Percentiles rank a stretch among this genome's conserved stretches.
Conservation (phyloP, 1,140 invertebrate genomes). For the Coenobita brevimanus region DNA sequence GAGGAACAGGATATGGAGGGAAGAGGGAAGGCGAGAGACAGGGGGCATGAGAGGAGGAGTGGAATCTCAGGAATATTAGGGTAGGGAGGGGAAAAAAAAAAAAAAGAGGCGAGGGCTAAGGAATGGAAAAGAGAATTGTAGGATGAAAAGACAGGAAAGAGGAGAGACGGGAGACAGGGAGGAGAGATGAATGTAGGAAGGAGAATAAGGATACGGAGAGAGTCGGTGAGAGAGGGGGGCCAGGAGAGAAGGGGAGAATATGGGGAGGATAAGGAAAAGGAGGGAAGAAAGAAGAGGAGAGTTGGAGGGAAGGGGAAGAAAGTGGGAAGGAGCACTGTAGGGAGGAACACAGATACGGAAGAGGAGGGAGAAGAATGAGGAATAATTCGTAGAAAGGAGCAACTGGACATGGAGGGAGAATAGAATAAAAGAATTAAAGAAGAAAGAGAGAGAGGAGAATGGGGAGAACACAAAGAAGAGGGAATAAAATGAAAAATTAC, state of each 20-base stretch:
- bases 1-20: neutral
- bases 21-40: neutral
- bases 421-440: neutral
- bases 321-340: too few relatives aligned
- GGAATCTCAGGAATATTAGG: neutral
- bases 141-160: neutral
- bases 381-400: neutral
- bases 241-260: neutral
- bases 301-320: neutral
- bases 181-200: too few relatives aligned
- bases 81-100: neutral
- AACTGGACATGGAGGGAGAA: neutral
- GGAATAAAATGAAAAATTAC: too few relatives aligned
- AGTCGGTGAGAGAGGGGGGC: neutral
- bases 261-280: neutral
- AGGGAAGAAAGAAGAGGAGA: neutral
- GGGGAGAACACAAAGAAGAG: too few relatives aligned
- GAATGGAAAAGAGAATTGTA: neutral
- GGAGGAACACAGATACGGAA: too few relatives aligned
- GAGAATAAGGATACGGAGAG: neutral
- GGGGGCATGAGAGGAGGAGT: too few relatives aligned
- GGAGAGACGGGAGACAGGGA: too few relatives aligned
- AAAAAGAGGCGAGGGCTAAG: neutral
- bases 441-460: neutral
- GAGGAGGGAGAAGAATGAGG: too few relatives aligned